Conservation (phyloP, 2,113 vertebrate genomes). For the Microtus montanus region DNA sequence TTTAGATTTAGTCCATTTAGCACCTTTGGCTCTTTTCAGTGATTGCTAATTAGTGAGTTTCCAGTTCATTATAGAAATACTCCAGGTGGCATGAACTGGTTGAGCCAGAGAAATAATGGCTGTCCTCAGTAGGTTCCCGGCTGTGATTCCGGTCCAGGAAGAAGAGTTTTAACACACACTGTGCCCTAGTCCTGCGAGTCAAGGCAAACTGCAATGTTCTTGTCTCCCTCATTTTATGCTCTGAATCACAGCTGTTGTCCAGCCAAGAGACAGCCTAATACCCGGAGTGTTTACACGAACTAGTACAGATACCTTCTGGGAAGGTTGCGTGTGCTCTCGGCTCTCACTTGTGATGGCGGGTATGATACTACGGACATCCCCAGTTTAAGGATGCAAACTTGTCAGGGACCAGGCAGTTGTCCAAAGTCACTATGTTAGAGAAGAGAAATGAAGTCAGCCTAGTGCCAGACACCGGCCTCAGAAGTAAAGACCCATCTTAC, state of each 20-base stretch:
- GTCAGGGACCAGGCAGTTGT: not conserved
- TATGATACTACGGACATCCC: not conserved
- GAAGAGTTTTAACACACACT: not conserved
- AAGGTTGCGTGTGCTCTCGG: not conserved
- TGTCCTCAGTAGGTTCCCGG: constrained; percentile 1
- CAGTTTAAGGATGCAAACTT: not conserved
- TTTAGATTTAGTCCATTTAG: not conserved
- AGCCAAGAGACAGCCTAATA: not conserved
- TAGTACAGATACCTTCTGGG: not conserved
- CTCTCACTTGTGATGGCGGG: not conserved
- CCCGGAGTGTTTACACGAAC: not conserved
- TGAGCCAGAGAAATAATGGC: not conserved
- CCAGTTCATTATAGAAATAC: not conserved
- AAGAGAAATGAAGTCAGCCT: not conserved
- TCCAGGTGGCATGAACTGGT: not conserved
- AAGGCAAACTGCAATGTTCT: not conserved
- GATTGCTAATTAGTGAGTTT: constrained; percentile 10
- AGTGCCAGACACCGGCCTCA: not conserved
- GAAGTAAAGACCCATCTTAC: not conserved
- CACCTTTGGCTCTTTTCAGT: not conserved
- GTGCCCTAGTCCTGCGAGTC: not conserved
- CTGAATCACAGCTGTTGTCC: not conserved
- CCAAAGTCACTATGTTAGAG: not conserved
- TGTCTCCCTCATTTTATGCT: not conserved
- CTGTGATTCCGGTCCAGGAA: not conserved